These are phyloP conservation scores for Tragelaphus imberbis DNA, from an alignment of 2,113 vertebrate genomes.

Conservation along the genomic window DNA sequence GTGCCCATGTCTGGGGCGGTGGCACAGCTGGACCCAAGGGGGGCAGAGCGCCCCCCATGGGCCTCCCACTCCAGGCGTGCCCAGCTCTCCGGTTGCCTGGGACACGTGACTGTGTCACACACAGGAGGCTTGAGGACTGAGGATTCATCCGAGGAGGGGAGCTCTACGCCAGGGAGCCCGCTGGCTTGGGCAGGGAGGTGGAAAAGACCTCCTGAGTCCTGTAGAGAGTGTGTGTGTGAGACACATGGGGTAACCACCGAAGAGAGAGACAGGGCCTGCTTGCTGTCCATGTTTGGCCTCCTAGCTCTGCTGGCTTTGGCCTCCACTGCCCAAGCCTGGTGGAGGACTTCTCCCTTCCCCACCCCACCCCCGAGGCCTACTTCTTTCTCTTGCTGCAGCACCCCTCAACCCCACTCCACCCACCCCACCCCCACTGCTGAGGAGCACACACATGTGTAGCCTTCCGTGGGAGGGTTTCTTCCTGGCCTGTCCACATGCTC, in stretches of 20 bases:
- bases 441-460: not conserved
- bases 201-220: not conserved
- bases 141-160: not conserved
- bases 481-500: rapidly evolving
- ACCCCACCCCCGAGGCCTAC: not conserved
- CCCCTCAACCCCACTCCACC: no score
- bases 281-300: not conserved
- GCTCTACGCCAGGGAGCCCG: not conserved
- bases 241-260: not conserved
- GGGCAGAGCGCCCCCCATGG: not conserved
- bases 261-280: not conserved
- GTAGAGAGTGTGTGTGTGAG: not conserved
- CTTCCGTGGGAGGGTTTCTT: not conserved
- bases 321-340: not conserved
- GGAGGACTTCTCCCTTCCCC: not conserved
- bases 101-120: not conserved
- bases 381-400: not conserved
- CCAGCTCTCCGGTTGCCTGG: not conserved
- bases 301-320: not conserved
- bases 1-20: not conserved
- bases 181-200: not conserved
- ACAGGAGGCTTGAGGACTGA: not conserved
- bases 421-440: not conserved
- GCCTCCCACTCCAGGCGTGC: not conserved
- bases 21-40: not conserved